Conservation (phyloP, 2,113 vertebrate species). For the Symphodus melops region DNA sequence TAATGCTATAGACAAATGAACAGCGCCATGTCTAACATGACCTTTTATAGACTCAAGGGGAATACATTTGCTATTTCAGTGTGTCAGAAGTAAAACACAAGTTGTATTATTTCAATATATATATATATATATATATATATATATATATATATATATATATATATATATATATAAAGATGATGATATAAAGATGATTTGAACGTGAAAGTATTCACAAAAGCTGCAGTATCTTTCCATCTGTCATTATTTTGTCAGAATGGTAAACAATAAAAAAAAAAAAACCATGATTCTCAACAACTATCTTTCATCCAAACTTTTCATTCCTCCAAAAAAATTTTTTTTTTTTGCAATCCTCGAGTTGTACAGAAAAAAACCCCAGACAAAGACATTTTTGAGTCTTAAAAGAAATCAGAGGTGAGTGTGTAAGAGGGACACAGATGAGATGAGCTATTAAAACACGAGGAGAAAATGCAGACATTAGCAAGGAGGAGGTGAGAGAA, state of each 20-base stretch:
- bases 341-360: not conserved
- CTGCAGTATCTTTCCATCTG: no score
- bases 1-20: no score
- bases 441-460: conserved; percentile 56
- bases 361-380: conserved; percentile 25
- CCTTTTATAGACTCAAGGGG: no score
- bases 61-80: no score
- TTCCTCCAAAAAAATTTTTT: conserved; percentile 1
- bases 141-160: no score
- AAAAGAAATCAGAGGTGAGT: conserved; percentile 30
- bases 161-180: no score
- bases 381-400: conserved; percentile 30
- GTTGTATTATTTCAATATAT: no score
- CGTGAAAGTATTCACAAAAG: no score
- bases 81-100: no score
- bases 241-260: not conserved
- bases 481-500: conserved; percentile 41
- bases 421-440: conserved; percentile 6
- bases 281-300: not conserved
- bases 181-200: no score
- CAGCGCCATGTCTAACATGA: no score
- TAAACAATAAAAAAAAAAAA: conserved; percentile 16
- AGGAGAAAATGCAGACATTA: conserved; percentile 40
- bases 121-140: no score
- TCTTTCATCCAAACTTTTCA: not conserved